Evolutionary conservation across 2,113 vertebrate species (phyloP).

Genomic region (Neotragus moschatus): DNA sequence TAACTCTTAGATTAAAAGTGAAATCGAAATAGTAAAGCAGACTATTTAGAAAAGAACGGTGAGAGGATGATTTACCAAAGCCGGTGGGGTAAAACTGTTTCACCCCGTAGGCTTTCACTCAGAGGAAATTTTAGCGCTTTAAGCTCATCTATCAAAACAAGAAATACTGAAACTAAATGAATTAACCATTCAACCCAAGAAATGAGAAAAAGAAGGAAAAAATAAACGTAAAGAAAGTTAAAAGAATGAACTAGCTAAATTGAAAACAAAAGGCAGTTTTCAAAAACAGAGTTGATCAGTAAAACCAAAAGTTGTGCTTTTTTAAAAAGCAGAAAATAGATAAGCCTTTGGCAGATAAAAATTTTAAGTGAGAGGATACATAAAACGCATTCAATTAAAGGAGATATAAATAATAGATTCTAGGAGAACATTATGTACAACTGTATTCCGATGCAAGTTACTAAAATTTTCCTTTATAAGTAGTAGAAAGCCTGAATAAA

Average conservation of each 20-base stretch:
- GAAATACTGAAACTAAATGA: slow-evolving; percentile 4
- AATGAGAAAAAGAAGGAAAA: neutral
- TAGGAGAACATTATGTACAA: neutral
- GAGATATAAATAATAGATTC: neutral
- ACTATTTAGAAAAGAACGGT: neutral
- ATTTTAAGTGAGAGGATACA: neutral
- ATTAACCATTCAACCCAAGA: neutral
- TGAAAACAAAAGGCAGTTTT: slow-evolving; percentile 15
- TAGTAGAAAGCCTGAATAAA: neutral
- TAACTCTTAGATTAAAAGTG: neutral
- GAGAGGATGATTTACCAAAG: neutral
- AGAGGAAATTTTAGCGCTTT: neutral
- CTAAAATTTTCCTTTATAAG: neutral
- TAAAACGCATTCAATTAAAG: neutral
- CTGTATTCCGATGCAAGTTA: neutral
- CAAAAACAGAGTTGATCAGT: neutral
- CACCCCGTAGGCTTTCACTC: neutral
- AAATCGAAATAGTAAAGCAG: neutral
- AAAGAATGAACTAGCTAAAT: neutral
- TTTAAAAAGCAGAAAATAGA: neutral
- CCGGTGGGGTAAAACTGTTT: neutral
- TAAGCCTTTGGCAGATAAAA: neutral
- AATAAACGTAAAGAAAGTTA: neutral
- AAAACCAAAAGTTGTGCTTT: slow-evolving; percentile 13
- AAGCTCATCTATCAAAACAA: neutral